Evolutionary conservation across 2,113 vertebrate genomes (phyloP), one percentile per base, ranked within the genome.

Genomic region (Pristiophorus japonicus): DNA sequence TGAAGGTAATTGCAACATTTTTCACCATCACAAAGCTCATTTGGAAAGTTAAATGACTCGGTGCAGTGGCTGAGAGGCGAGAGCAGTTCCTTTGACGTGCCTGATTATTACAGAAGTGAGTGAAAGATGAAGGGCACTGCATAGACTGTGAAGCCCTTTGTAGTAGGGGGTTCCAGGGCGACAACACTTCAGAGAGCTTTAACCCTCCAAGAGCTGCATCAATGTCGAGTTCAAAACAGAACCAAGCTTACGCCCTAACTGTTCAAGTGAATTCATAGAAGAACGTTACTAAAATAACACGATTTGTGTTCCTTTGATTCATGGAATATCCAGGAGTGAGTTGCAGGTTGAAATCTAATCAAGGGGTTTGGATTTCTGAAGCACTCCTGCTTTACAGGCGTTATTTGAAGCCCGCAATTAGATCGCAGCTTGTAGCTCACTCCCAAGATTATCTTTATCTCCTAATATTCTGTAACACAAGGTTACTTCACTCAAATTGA

Each of bases 11-110:
- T 92, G 88, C 59, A 65, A 92, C 63, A 63, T 38, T 63, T 92
- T 92, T 92, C 88, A 92, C 62, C 88, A 63, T 63, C 59, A 92
- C 88, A 92, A 92, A 92, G 59, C 88, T 92, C 55, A 92, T 92
- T 59, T 92, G 88, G 55, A 92, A 92, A 63, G 59, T 65, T 63
- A 92, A 92, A 92, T 92, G 59, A 94, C 93, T 94, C 16, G 78
- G 66, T 94, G 93, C 59, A 38, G 84, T 51, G 27, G 84, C n/a
- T 92, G 90, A 92, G 93, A 34, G 91, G 65, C 27, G 27, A 70
- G 66, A 47, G 42, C 38, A 94, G 16, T 63, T 63, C 66, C 92
- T 70, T 94, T 94, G 92, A 70, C 27, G 38, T 94, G 22, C 22
- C 65, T 94, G 65, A 73, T 94, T 73, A 94, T 94, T 94, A 94